Evolutionary conservation across 2,113 vertebrate genomes (phyloP).

Genomic region (Burhinus bistriatus): DNA sequence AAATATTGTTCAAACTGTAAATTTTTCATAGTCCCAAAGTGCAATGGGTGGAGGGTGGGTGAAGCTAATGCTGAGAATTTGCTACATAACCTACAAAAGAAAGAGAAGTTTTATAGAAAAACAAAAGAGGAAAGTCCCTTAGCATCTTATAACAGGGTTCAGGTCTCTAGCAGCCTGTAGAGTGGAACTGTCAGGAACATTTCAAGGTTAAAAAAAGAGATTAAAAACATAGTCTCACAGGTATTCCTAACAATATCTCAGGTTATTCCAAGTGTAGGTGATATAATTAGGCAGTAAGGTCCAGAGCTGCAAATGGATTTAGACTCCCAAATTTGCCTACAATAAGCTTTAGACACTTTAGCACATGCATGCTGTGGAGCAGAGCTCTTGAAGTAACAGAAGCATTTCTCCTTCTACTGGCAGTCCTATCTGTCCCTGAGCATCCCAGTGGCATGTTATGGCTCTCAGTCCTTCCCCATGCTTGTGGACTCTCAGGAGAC

Average conservation of each 20-base stretch:
- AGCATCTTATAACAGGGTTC: neutral
- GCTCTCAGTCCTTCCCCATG: neutral
- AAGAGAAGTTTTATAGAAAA: neutral
- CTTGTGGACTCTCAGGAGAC: neutral
- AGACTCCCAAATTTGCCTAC: neutral
- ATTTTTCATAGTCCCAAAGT: neutral
- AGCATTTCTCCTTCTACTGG: neutral
- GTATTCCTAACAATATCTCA: neutral
- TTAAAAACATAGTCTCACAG: neutral
- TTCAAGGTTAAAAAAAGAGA: neutral
- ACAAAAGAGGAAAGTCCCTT: neutral
- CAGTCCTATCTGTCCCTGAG: neutral
- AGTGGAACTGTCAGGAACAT: constrained; percentile 6
- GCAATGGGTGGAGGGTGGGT: neutral
- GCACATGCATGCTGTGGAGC: neutral
- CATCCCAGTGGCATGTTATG: neutral
- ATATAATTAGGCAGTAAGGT: neutral
- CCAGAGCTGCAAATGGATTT: neutral
- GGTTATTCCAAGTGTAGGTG: neutral
- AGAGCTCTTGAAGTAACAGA: neutral
- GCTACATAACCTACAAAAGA: neutral
- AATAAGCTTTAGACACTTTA: neutral
- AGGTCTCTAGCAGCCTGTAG: neutral
- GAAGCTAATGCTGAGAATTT: neutral
- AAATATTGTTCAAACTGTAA: neutral